These are phyloP conservation scores for Dryas iulia DNA, from an alignment of 1,140 invertebrate genomes.

Conservation along the genomic window DNA sequence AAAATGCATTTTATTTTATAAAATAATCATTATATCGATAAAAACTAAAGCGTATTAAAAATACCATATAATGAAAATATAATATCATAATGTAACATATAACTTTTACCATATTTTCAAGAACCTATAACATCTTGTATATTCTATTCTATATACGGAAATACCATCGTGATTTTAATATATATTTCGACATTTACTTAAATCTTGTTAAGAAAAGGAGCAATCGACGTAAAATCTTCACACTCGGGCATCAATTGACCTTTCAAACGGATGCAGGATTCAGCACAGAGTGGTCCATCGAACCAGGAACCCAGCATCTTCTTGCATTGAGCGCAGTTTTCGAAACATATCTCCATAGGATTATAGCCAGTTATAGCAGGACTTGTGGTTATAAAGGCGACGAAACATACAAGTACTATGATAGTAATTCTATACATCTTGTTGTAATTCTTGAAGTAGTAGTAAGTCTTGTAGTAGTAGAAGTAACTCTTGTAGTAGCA, in stretches of 20 bases:
- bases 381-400: not conserved
- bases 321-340: conserved; percentile 93
- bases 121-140: too few relatives aligned
- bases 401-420: not conserved
- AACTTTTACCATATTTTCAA: too few relatives aligned
- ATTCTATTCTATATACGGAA: too few relatives aligned
- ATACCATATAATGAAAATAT: too few relatives aligned
- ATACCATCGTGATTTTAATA: too few relatives aligned
- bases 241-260: conserved; percentile 92
- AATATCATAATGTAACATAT: too few relatives aligned
- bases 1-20: too few relatives aligned
- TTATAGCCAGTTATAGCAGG: not conserved
- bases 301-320: conserved; percentile 93
- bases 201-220: conserved; percentile 87
- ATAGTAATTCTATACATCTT: not conserved
- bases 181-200: conserved; percentile 9
- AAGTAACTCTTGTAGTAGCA: too few relatives aligned
- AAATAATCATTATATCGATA: too few relatives aligned
- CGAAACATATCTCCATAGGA: conserved; percentile 83
- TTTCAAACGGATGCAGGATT: conserved; percentile 89
- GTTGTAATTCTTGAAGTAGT: not conserved
- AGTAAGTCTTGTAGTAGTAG: too few relatives aligned
- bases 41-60: too few relatives aligned
- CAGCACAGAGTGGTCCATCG: conserved; percentile 89
- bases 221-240: conserved; percentile 88